Percentiles rank a stretch among this genome's conserved stretches.
Evolutionary conservation across 2,888 invertebrate genomes (phyloP).

Genomic region (Hemicrepidius hirtus): DNA sequence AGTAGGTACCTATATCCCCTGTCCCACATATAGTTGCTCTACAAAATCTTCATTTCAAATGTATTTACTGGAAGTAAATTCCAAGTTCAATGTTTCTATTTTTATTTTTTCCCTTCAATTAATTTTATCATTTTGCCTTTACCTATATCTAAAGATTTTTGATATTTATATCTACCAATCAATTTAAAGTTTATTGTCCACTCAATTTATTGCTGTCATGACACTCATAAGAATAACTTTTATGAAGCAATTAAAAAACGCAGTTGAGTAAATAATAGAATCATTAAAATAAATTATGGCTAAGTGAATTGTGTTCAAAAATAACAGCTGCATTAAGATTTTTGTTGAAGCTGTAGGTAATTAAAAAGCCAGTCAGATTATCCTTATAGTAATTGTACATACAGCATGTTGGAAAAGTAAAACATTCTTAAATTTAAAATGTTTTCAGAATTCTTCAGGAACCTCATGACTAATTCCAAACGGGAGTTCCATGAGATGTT

Average conservation of each 20-base stretch:
- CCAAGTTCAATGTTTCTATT: no score
- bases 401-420: neutral
- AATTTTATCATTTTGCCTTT: neutral
- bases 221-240: neutral
- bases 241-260: neutral
- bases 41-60: no score
- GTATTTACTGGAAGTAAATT: no score
- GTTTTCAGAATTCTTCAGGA: constrained; percentile 89
- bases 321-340: no score
- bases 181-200: neutral
- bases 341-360: no score
- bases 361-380: neutral
- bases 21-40: no score
- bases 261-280: neutral
- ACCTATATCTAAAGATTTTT: neutral
- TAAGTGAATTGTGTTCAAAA: no score
- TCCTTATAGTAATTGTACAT: neutral
- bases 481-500: constrained; percentile 96
- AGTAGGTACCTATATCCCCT: no score
- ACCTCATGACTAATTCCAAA: constrained; percentile 87
- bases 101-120: no score
- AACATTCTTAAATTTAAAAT: no score
- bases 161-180: constrained; percentile 6
- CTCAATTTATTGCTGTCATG: constrained; percentile 1
- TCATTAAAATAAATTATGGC: no score